Conservation (phyloP, 2,888 invertebrate species). For the Ichneumoninae sp. region DNA sequence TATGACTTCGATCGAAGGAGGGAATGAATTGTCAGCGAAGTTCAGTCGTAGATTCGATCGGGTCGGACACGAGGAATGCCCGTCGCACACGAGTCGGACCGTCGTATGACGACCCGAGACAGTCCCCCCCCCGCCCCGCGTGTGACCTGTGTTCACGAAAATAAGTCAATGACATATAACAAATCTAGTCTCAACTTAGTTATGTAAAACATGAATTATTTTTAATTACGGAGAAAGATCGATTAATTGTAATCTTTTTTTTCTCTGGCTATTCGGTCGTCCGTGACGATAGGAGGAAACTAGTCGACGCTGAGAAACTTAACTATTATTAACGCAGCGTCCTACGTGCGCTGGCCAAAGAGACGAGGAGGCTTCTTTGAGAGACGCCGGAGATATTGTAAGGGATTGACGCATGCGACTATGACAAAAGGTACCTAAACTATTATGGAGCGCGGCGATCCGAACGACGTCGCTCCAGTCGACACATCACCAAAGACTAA, state of each 20-base stretch:
- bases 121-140: neutral
- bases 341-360: neutral
- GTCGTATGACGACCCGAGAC: constrained; percentile 36
- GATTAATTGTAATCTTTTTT: constrained; percentile 3
- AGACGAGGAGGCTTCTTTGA: neutral
- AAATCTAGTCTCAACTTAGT: constrained; percentile 21
- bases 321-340: neutral
- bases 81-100: neutral
- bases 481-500: constrained; percentile 80
- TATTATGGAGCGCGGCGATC: constrained; percentile 78
- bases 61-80: constrained; percentile 1
- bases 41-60: constrained; percentile 44
- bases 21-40: constrained; percentile 56
- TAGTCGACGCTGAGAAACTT: constrained; percentile 8
- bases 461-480: constrained; percentile 71
- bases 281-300: neutral
- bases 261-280: neutral
- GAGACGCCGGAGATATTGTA: neutral
- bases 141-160: constrained; percentile 7
- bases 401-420: neutral
- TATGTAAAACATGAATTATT: neutral
- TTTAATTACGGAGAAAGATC: neutral
- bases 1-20: neutral
- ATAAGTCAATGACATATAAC: constrained; percentile 49
- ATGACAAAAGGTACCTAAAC: constrained; percentile 35